phyloP scores from a whole-genome alignment of 2,888 invertebrate species.

The Amaurobius ferox region DNA sequence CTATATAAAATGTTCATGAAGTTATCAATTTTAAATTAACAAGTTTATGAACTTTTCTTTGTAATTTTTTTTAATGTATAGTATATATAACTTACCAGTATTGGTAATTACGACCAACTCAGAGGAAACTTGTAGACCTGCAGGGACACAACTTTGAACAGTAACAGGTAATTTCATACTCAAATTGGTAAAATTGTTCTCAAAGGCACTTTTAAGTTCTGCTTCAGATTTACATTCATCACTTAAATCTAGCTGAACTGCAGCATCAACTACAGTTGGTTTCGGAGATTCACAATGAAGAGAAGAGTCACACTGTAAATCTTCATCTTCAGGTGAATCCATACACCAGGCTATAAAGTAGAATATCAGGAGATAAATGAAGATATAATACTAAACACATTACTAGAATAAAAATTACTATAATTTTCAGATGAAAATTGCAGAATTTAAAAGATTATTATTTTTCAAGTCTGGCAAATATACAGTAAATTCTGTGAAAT shows the following conservation, averaged over 20 bases:
- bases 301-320: constrained; percentile 45
- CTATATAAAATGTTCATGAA: too few species aligned
- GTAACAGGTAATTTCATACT: constrained; percentile 60
- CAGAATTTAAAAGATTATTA: too few species aligned
- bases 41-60: too few species aligned
- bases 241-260: constrained; percentile 49
- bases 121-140: constrained; percentile 55
- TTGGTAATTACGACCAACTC: constrained; percentile 68
- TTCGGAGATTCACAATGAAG: constrained; percentile 34
- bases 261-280: constrained; percentile 50
- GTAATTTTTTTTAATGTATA: too few species aligned
- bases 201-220: constrained; percentile 46
- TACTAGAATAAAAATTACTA: too few species aligned
- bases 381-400: too few species aligned
- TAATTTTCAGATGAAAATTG: too few species aligned
- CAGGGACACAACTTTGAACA: constrained; percentile 58
- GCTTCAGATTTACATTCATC: constrained; percentile 50
- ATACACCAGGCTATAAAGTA: constrained; percentile 37
- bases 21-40: too few species aligned
- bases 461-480: too few species aligned
- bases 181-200: constrained; percentile 51
- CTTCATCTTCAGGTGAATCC: constrained; percentile 67
- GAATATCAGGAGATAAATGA: too few species aligned
- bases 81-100: constrained; percentile 51
- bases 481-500: too few species aligned